These are phyloP conservation scores for Epizoanthus rinbou DNA, from an alignment of 92 coral and sea anemone genomes.

Conservation along the genomic window DNA sequence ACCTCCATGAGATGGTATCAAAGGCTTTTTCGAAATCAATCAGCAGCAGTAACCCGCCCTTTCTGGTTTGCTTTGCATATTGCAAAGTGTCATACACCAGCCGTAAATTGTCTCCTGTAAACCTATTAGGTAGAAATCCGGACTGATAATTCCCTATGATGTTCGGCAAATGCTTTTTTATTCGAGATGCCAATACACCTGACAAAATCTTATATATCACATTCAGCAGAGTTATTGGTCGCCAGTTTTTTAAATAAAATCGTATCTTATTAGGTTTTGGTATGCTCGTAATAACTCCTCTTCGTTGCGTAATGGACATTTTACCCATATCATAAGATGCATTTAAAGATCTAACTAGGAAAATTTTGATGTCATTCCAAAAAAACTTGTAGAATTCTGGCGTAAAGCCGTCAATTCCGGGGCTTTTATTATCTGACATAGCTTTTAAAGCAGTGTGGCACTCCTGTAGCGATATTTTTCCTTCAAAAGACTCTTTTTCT, in stretches of 20 bases:
- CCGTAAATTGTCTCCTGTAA: conserved; percentile 5
- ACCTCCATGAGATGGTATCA: conserved; percentile 31
- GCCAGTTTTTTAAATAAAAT: conserved; percentile 38
- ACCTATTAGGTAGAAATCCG: conserved; percentile 6
- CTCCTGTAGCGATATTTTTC: conserved; percentile 38
- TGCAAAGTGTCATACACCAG: conserved; percentile 20
- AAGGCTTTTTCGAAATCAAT: conserved; percentile 52
- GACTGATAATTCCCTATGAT: conserved; percentile 33
- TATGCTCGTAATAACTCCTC: conserved; percentile 6
- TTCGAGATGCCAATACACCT: conserved; percentile 17
- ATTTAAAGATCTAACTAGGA: not conserved
- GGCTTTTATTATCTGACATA: not conserved
- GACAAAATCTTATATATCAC: conserved; percentile 10
- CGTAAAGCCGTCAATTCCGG: conserved; percentile 17
- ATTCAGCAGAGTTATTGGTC: conserved; percentile 30
- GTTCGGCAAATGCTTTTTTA: conserved; percentile 13
- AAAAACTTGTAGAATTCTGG: conserved; percentile 8
- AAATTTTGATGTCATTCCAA: not conserved
- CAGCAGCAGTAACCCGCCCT: conserved; percentile 38
- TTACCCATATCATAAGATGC: not conserved
- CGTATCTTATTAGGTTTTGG: conserved; percentile 30
- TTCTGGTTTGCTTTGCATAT: conserved; percentile 14
- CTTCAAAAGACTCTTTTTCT: conserved; percentile 41
- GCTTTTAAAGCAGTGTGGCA: conserved; percentile 29
- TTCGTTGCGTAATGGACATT: conserved; percentile 36